Base-by-base conservation (phyloP, 1,140 invertebrate species). In the Drosophila cardini region DNA sequence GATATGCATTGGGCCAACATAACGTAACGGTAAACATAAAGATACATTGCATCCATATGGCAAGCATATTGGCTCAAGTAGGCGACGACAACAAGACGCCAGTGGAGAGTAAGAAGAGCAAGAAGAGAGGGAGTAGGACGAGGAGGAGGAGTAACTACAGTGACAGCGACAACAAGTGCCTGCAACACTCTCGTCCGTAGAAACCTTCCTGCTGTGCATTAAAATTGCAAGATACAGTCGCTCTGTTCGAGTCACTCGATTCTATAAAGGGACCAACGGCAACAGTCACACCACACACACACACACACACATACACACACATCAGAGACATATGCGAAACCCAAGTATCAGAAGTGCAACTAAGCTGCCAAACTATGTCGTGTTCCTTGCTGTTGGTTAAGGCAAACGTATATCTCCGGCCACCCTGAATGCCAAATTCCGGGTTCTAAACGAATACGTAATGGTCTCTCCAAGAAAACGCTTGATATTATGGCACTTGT, bases 41-140 rank as follows among this genome's bases (percentile, higher is more conserved):
- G 40, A 58, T 71, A 68, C 57, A 68, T 83, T 87, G 74, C 60
- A 86, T 73, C 83, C 83, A 87, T 87, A 87, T 87, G 83, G 79
- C 76, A 68, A 77, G 69, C 83, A 89, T 84, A 89, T 89, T 87
- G 68, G 63, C 69, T 72, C 58, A 69, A 80, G 78, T 61, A 67
- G 72, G 65, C 64, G 73, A 71, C 72, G 73, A 60, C 57, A 83
- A 57, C 16, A 52, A 61, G 64, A 61, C 65, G 69, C 65, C 72
- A 71, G n/a, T 50, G 30, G 42, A 71, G 30, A 48, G 2, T 18
- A 43, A 38, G 36, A 58, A 30, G 40, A 70, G 32, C 32, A 69
- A 40, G 4, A 45, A n/a, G 26, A 48, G 26, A 42, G 61, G n/a
- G n/a, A n/a, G n/a, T n/a, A n/a, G n/a, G n/a, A n/a, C n/a, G 68